Base-by-base conservation (phyloP, 2,888 invertebrate species). In the Auanema freiburgensis region DNA sequence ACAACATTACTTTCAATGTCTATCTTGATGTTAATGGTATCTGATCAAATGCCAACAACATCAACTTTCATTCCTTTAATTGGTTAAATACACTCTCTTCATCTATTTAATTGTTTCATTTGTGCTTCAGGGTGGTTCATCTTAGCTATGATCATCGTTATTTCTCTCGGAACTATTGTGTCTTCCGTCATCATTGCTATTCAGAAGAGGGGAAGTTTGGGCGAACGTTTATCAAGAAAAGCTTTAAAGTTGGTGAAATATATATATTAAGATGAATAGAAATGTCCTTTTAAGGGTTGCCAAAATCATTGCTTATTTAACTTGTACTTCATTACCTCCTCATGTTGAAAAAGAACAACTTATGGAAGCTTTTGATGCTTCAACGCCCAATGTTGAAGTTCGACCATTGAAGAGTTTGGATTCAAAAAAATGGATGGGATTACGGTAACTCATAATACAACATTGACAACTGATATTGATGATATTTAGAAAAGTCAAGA, bases 31-130 rank as follows among this genome's bases (percentile, higher is more conserved):
- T 74, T 86, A 62, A 84, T 86, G 69, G 85, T 86, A 8, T 85
- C 85, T 1, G 86, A 86, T 69, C 85, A 84, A 63, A 86, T 86
- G 85, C 86, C 86, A 1, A 85, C 85, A 2, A 86, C 86, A 0
- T 86, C 85, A 4, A 86, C 86, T 57, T 85, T 85, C 75, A 85
- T 86, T 49, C 86, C 86, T 10, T 78, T 86, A 1, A 86, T 86
- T 61, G 86, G 85, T 84, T 12, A 25, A 12, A 40, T 63, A 60
- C 16, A 1, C 16, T 11, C 23, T 23, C 25, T 62, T 1, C 16
- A 60, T 24, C 23, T 2, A 11, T 11, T 11, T 14, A 53, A n/a
- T n/a, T n/a, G n/a, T n/a, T n/a, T n/a, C n/a, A n/a, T n/a, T n/a
- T n/a, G n/a, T n/a, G n/a, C 40, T 79, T 33, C 79, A 85, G 85